A percentile compares a stretch with the other conserved stretches of the same genome.
Conservation (phyloP, 2,113 vertebrate genomes). For the Puffinus mauretanicus region DNA sequence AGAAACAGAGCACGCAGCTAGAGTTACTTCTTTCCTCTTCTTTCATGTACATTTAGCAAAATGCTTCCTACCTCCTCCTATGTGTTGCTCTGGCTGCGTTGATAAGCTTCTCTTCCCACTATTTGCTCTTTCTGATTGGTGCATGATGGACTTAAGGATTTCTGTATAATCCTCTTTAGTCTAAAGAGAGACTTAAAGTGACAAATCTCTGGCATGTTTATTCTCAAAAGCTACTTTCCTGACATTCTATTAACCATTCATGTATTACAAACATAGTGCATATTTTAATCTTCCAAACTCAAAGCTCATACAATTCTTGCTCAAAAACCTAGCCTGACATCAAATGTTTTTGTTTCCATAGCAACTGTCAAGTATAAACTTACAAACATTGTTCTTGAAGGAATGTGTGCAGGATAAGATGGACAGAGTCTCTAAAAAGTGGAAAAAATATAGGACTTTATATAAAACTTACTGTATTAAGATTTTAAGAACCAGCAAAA, state of each 20-base stretch:
- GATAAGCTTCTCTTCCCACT: constrained; percentile 66
- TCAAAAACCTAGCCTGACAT: neutral
- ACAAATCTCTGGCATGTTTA: constrained; percentile 66
- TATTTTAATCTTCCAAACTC: neutral
- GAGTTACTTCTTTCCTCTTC: constrained; percentile 1
- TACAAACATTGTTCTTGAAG: neutral
- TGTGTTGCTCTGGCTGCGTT: constrained; percentile 33
- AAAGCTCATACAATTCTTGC: neutral
- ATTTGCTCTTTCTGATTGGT: constrained; percentile 54
- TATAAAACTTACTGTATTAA: neutral
- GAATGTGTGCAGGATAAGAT: neutral
- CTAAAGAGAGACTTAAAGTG: constrained; percentile 72
- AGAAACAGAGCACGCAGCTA: neutral
- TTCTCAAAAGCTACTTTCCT: constrained; percentile 48
- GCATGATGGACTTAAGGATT: constrained; percentile 64
- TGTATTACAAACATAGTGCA: neutral
- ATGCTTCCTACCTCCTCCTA: constrained; percentile 20
- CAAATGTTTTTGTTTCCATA: neutral
- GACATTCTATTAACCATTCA: constrained; percentile 29
- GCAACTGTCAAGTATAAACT: neutral
- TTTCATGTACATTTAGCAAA: constrained; percentile 43
- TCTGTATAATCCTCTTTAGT: constrained; percentile 86
- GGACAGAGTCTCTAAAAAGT: neutral
- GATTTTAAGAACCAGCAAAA: neutral
- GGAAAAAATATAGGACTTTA: neutral